Evolutionary conservation across 1,140 invertebrate species (phyloP), one percentile per base, ranked within the genome.

Genomic region (Orussus abietinus): DNA sequence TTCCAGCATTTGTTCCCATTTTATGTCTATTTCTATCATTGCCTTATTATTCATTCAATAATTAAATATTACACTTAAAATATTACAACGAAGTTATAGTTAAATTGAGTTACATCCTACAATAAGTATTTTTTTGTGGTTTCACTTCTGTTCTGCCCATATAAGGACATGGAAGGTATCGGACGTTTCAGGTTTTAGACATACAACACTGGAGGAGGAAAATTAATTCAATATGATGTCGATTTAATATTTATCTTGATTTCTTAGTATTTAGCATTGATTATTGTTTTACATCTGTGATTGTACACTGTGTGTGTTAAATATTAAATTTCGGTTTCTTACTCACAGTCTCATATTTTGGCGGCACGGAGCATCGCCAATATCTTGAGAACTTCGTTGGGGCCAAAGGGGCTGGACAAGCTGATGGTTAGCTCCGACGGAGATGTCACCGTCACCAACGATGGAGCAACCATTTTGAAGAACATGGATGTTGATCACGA

Each of bases 401-500:
- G 97, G 1, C 97, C 97, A 5, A 95, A 97, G 75, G 92, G 93
- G 25, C 73, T 98, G 41, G 95, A 98, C 69, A 98, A 98, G 72
- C 84, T 96, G 77, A 88, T 99, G 85, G 92, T 99, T 1, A 92
- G 86, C 14, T 74, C 90, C n/a, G 97, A 99, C 76, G 96, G 96
- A 30, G 97, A 99, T 64, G 86, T 99, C 1, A 98, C 92, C 0
- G 88, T 98, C 5, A 99, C 96, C 14, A 99, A 99, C 69, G 97
- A 99, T 77, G 97, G 96, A 14, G 96, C 96, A n/a, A 99, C 97
- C 1, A 99, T 99, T 55, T 77, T 99, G 38, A 94, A 98, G 68
- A 80, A 92, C 66, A 99, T 99, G 97, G 96, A 99, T 75, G 92
- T 99, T 9, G 93, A 98, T 12, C 95, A 99, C 72, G 88, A 98